A percentile compares a stretch with the other conserved stretches of the same genome.
Conservation (phyloP, 2,797 vertebrate genomes). For the Dromococcyx pavoninus region DNA sequence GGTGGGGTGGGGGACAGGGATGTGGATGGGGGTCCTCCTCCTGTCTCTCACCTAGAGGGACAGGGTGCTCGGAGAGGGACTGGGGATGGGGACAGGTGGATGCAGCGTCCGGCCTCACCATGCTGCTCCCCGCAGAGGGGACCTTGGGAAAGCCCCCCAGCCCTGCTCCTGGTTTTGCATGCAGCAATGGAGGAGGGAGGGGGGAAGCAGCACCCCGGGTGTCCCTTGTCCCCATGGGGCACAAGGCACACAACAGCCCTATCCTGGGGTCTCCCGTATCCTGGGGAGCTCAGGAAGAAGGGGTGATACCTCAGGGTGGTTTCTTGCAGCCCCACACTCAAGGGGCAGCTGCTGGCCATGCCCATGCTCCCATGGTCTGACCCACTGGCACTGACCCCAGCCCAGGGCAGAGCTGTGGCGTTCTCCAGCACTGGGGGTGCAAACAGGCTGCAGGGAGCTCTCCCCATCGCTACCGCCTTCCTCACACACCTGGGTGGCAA, state of each 20-base stretch:
- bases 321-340: background rate
- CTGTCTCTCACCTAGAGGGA: background rate
- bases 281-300: accelerated
- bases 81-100: background rate
- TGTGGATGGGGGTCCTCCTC: background rate
- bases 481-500: background rate
- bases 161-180: background rate
- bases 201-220: background rate
- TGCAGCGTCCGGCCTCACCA: background rate
- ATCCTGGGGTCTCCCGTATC: background rate
- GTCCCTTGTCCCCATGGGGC: background rate
- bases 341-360: background rate
- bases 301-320: background rate
- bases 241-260: background rate
- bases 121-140: background rate
- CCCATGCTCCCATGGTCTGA: background rate
- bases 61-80: background rate
- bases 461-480: background rate
- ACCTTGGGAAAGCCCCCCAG: background rate
- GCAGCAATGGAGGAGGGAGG: background rate
- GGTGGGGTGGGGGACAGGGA: background rate
- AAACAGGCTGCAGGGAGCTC: background rate
- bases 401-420: background rate
- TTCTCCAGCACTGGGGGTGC: background rate
- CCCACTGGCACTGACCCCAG: accelerated